Conservation (phyloP, 1,140 invertebrate species). For the Reticulitermes speratus region DNA sequence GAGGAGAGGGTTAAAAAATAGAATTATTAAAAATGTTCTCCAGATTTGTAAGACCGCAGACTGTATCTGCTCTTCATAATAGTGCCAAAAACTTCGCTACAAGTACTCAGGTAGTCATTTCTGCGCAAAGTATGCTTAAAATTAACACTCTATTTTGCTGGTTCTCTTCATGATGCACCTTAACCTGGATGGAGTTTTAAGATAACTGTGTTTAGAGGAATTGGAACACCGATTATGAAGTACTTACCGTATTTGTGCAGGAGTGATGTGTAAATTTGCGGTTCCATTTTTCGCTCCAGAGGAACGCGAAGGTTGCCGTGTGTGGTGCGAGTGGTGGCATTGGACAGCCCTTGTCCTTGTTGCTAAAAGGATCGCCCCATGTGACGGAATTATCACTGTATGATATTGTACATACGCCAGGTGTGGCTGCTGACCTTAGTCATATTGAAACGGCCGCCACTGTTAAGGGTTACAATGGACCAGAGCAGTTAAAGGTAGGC, state of each 20-base stretch:
- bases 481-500: conserved; percentile 69
- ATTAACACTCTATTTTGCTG: background rate
- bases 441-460: conserved; percentile 90
- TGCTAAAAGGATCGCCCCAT: conserved; percentile 89
- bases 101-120: conserved; percentile 50
- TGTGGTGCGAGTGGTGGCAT: conserved; percentile 96
- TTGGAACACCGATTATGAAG: background rate
- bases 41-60: conserved; percentile 51
- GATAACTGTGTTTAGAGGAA: background rate
- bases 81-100: conserved; percentile 55
- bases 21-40: conserved; percentile 53
- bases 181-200: background rate
- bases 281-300: conserved; percentile 48
- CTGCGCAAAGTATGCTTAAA: background rate
- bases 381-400: conserved; percentile 84
- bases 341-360: conserved; percentile 93
- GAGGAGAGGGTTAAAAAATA: background rate
- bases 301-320: conserved; percentile 87
- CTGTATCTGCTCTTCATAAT: conserved; percentile 48
- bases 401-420: conserved; percentile 95
- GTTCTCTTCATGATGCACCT: background rate
- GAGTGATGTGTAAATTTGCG: background rate
- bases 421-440: conserved; percentile 96
- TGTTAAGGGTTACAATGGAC: conserved; percentile 72
- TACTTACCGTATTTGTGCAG: background rate